phyloP scores from a whole-genome alignment of 2,797 vertebrate genomes.

The Naso thynnoides region DNA sequence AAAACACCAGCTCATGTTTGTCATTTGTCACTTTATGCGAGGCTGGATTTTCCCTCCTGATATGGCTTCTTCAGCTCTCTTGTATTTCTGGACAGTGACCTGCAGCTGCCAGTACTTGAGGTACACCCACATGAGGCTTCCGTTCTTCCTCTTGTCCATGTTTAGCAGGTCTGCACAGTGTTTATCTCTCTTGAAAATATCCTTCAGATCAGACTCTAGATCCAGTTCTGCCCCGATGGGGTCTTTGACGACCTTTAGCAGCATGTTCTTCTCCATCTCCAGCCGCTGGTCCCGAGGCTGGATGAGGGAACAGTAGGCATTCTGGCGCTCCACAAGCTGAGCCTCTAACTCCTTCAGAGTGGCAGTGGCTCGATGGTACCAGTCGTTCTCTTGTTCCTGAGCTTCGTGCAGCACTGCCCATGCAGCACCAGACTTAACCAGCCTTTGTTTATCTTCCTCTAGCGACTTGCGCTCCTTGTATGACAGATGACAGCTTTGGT shows the following conservation, averaged over 20 bases:
- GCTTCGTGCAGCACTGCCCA: constrained; percentile 82
- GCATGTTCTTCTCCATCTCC: constrained; percentile 91
- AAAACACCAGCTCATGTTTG: constrained; percentile 12
- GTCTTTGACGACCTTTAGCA: constrained; percentile 88
- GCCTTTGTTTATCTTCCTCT: constrained; percentile 84
- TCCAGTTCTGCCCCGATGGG: constrained; percentile 84
- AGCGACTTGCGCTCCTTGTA: constrained; percentile 85
- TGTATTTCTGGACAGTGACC: constrained; percentile 89
- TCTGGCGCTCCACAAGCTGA: constrained; percentile 90
- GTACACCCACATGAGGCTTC: constrained; percentile 97
- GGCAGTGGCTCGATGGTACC: constrained; percentile 84
- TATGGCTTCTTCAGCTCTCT: constrained; percentile 87
- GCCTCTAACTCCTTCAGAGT: constrained; percentile 89
- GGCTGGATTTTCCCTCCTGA: constrained; percentile 60
- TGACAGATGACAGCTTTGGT: constrained; percentile 27
- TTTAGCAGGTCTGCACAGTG: constrained; percentile 91
- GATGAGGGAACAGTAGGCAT: constrained; percentile 90
- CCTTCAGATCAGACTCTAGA: constrained; percentile 88
- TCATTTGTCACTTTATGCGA: constrained; percentile 61
- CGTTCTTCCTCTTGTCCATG: constrained; percentile 90
- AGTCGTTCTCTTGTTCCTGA: constrained; percentile 86
- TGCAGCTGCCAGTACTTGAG: constrained; percentile 94
- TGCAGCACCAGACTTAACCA: constrained; percentile 81
- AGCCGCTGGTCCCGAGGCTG: constrained; percentile 85
- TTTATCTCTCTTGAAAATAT: constrained; percentile 95